phyloP scores from a whole-genome alignment of 2,797 vertebrate species.

The Mormyrops boulengeri region DNA sequence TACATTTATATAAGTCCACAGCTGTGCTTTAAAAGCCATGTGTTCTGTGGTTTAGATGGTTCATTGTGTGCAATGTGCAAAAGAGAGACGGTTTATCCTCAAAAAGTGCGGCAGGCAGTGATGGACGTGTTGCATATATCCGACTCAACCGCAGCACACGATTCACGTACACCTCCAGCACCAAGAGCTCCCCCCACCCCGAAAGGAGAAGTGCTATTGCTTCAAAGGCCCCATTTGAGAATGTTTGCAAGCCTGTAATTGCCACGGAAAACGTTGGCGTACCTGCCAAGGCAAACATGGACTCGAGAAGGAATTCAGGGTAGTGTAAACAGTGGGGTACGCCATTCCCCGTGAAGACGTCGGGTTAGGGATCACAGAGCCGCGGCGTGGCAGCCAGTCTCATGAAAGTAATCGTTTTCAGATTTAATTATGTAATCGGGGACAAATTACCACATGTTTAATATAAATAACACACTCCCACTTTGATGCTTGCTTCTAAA shows the following conservation, averaged over 20 bases:
- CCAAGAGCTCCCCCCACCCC: conserved; percentile 54
- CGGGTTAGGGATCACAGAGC: conserved; percentile 18
- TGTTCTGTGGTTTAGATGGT: background rate
- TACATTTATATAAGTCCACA: background rate
- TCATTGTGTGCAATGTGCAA: conserved; percentile 24
- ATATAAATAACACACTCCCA: conserved; percentile 24
- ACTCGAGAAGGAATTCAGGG: conserved; percentile 65
- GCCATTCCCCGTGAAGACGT: conserved; percentile 54
- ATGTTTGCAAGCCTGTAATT: conserved; percentile 64
- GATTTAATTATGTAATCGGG: conserved; percentile 42
- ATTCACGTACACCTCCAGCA: conserved; percentile 50
- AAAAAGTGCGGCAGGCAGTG: conserved; percentile 50
- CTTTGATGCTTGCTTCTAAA: conserved; percentile 39
- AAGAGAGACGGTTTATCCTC: conserved; percentile 12
- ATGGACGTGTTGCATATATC: conserved; percentile 10
- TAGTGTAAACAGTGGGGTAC: conserved; percentile 66
- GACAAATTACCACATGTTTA: conserved; percentile 38
- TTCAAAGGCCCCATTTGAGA: conserved; percentile 68
- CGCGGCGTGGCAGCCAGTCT: conserved; percentile 25
- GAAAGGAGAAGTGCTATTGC: conserved; percentile 63
- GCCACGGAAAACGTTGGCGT: conserved; percentile 54
- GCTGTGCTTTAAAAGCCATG: background rate
- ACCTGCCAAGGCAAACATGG: conserved; percentile 63
- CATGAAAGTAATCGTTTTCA: conserved; percentile 42
- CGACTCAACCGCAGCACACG: conserved; percentile 53